Evolutionary conservation across 2,113 vertebrate genomes (phyloP), one percentile per base, ranked within the genome.

Genomic region (Atractosteus spatula): DNA sequence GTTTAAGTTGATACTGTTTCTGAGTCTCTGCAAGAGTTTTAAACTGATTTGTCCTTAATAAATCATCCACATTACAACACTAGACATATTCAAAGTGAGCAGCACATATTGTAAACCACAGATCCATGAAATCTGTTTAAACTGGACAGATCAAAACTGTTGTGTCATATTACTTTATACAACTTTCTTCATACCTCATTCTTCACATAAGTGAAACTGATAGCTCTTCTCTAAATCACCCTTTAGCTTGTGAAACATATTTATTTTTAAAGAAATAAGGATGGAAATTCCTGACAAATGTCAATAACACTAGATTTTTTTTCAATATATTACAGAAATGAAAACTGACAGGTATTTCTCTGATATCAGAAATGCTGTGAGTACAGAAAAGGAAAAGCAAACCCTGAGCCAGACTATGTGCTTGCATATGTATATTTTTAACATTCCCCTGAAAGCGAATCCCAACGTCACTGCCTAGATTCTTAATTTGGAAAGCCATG

Each of bases 201-300:
- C 10, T 61, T 29, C 29, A 29, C 29, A 29, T 29, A 29, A 29
- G 17, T 29, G 17, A 29, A 29, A 29, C 29, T 29, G 29, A 29
- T 29, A 29, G 29, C 29, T 29, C 29, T 29, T 29, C 29, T 29
- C 29, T 29, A 29, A 29, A 29, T 29, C 29, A 29, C 29, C 29
- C 29, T 29, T 29, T 29, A 29, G 29, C 29, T 29, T 29, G 29
- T 1, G 29, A 29, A 29, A 29, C 29, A 29, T 29, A 29, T 29
- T 29, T 29, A 29, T 29, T 29, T 29, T 29, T 29, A 29, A 29
- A 12, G 62, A 43, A 41, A 7, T 63, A 41, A 66, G 62, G 3
- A 42, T 41, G 51, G 44, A 42, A 42, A 14, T 66, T 10, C 44
- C 65, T 66, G 65, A 66, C 65, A 66, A 45, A 12, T 66, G 65